Evolutionary conservation across 2,888 invertebrate genomes (phyloP).

Genomic region (Andrena trimmerana): DNA sequence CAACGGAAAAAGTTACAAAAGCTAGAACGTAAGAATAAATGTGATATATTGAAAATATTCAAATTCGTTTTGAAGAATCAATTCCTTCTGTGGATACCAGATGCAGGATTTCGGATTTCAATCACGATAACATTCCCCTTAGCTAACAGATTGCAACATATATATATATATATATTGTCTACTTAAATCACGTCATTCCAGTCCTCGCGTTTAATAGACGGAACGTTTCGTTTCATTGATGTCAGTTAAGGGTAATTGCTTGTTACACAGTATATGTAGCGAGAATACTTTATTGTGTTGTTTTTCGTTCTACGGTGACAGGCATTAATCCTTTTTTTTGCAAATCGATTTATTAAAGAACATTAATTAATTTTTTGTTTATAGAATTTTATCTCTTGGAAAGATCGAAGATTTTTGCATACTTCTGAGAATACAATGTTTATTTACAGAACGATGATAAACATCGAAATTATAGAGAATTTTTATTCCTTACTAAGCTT

Average conservation of each 20-base stretch:
- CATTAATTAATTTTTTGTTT: too few relatives aligned
- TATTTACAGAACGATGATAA: too few relatives aligned
- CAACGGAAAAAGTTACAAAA: background rate
- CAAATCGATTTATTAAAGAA: too few relatives aligned
- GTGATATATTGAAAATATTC: background rate
- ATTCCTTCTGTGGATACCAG: background rate
- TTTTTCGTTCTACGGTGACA: too few relatives aligned
- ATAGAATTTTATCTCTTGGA: too few relatives aligned
- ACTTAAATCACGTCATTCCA: slow-evolving; percentile 43
- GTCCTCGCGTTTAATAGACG: slow-evolving; percentile 58
- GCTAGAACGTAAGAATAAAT: background rate
- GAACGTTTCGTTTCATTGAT: slow-evolving; percentile 79
- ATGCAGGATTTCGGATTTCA: background rate
- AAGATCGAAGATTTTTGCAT: too few relatives aligned
- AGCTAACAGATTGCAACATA: background rate
- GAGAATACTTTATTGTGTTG: too few relatives aligned
- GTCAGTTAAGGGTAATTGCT: slow-evolving; percentile 78
- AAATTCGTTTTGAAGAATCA: background rate
- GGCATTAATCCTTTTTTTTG: too few relatives aligned
- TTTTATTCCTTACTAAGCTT: too few relatives aligned
- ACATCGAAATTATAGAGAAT: too few relatives aligned
- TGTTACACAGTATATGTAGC: slow-evolving; percentile 21
- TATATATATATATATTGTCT: slow-evolving; percentile 32
- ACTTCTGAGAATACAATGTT: too few relatives aligned
- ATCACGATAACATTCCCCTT: slow-evolving; percentile 10